Conservation (phyloP, 1,140 invertebrate genomes). For the Diabrotica undecimpunctata region DNA sequence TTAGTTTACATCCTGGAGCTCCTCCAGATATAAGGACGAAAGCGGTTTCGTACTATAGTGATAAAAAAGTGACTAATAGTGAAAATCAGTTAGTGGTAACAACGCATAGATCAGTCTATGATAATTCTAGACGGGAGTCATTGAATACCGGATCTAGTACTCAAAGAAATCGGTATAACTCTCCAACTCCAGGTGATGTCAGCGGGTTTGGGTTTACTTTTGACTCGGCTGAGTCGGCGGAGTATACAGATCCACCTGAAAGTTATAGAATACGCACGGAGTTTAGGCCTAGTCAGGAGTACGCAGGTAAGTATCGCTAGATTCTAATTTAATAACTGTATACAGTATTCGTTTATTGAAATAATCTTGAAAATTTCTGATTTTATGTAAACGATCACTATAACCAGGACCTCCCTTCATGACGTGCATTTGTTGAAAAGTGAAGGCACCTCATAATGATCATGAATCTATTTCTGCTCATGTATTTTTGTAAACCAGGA, state of each 20-base stretch:
- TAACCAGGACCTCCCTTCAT: no score
- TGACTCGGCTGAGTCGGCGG: slow-evolving; percentile 21
- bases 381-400: no score
- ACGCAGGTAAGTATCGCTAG: slow-evolving; percentile 9
- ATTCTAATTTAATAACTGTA: not conserved
- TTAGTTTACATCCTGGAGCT: slow-evolving; percentile 40
- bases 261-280: slow-evolving; percentile 27
- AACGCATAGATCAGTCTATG: slow-evolving; percentile 21
- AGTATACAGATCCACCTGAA: slow-evolving; percentile 9
- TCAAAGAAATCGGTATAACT: slow-evolving; percentile 18
- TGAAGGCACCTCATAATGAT: no score
- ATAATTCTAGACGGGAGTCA: not conserved
- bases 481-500: no score
- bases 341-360: no score
- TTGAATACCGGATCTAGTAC: slow-evolving; percentile 1
- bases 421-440: no score
- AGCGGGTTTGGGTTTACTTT: slow-evolving; percentile 32
- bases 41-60: slow-evolving; percentile 37
- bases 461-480: no score
- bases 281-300: slow-evolving; percentile 18
- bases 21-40: slow-evolving; percentile 40
- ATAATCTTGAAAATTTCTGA: no score
- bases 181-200: slow-evolving; percentile 27
- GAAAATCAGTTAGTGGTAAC: slow-evolving; percentile 22
- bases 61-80: slow-evolving; percentile 30